phyloP scores from a whole-genome alignment of 2,113 vertebrate genomes.

The Rutilus rutilus region DNA sequence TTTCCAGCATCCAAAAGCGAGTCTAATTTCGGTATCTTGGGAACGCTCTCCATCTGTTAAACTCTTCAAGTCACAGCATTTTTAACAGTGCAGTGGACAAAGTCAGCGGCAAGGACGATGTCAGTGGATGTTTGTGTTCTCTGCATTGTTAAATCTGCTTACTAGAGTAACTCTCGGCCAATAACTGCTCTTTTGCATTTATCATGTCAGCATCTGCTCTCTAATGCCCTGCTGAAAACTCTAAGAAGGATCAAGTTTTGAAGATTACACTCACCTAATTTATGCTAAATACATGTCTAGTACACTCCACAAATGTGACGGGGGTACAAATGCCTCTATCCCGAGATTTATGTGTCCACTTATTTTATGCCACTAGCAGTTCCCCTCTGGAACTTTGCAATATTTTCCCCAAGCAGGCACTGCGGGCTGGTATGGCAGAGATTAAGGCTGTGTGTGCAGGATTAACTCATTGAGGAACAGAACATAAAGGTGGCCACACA shows the following conservation, averaged over 20 bases:
- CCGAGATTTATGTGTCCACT: conserved; percentile 1
- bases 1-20: conserved; percentile 21
- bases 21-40: conserved; percentile 40
- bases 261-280: conserved; percentile 26
- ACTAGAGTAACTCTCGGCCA: conserved; percentile 21
- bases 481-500: conserved; percentile 45
- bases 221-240: conserved; percentile 17
- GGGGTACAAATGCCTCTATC: conserved; percentile 5
- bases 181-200: conserved; percentile 32
- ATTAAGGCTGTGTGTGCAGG: conserved; percentile 34
- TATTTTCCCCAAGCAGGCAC: neutral
- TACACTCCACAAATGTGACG: conserved; percentile 2
- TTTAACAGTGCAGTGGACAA: conserved; percentile 45
- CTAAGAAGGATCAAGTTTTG: neutral
- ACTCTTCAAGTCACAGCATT: conserved; percentile 47
- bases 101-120: conserved; percentile 45
- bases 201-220: conserved; percentile 31
- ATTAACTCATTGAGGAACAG: conserved; percentile 50
- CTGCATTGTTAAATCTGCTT: conserved; percentile 38
- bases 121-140: conserved; percentile 21
- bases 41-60: conserved; percentile 50
- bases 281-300: conserved; percentile 36
- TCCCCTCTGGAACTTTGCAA: neutral
- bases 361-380: conserved; percentile 8
- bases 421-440: neutral